Evolutionary conservation across 2,888 invertebrate species (phyloP), one percentile per base, ranked within the genome.

Genomic region (Amblyteles armatorius): DNA sequence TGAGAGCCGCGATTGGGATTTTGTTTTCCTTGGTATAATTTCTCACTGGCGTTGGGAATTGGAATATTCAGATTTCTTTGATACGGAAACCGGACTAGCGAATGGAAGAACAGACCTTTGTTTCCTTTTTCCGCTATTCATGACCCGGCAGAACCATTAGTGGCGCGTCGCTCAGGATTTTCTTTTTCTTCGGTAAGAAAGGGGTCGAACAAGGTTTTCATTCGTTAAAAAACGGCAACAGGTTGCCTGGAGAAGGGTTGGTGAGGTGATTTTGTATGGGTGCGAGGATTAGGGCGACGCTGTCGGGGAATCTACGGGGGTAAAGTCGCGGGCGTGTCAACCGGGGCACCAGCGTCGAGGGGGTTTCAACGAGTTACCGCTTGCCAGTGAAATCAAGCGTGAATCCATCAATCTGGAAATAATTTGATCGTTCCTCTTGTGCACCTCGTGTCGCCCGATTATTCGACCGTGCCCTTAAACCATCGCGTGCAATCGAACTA

Each of bases 141-240:
- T 16, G 81, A 67, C 68, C 19, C 19, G 48, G 29, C 74, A 19
- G 29, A 63, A 60, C 71, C 72, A 77, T 85, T 79, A 83, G 60
- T 44, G 76, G 44, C 68, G 36, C 52, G 67, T 68, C 79, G 71
- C 80, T 76, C 74, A 68, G 82, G 26, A 19, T 50, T 50, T 71
- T 65, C n/a, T 29, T 76, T 79, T 50, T 44, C 36, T 4, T 57
- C 68, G 33, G 33, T 52, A 71, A 48, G 50, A 72, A 74, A 68
- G 44, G 19, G 29, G 50, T 33, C 60, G 50, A 48, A 19, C n/a
- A 19, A 73, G 76, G 57, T 67, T 69, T 72, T 22, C 55, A 67
- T 63, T 74, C 48, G 63, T 76, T 76, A 76, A 81, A 84, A 76
- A 84, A 77, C 52, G 86, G 82, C 86, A 84, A 86, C 86, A 86